These are phyloP conservation scores for Tenebrosternarchus preto DNA, from an alignment of 2,113 vertebrate species.

Conservation along the genomic window DNA sequence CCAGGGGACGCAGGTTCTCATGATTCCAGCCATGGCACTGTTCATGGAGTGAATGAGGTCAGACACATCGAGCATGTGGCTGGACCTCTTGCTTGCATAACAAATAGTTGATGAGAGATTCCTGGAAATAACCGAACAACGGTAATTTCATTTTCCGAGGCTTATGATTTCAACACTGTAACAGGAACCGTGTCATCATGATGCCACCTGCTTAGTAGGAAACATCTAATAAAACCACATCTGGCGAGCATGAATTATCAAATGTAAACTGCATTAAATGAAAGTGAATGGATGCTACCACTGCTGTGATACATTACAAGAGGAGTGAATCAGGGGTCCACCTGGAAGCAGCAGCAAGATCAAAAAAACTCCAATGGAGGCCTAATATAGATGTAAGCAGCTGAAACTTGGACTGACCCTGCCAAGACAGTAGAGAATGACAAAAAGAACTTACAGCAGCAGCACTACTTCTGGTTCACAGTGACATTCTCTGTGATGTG, in stretches of 20 bases:
- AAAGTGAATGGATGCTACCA: neutral
- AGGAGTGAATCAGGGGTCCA: neutral
- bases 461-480: neutral
- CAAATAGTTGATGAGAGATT: neutral
- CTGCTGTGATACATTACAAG: neutral
- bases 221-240: neutral
- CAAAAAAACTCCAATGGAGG: neutral
- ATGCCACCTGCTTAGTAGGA: neutral
- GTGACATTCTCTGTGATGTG: neutral
- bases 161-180: too few relatives aligned
- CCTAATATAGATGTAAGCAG: neutral
- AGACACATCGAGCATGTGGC: neutral
- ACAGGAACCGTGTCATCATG: neutral
- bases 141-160: neutral
- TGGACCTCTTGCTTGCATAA: neutral
- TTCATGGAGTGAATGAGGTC: neutral
- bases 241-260: too few relatives aligned
- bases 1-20: neutral
- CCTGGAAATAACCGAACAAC: neutral
- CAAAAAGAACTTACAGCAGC: neutral
- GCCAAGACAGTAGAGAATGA: neutral
- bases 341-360: neutral
- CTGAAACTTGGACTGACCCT: neutral
- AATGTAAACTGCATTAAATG: neutral
- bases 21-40: neutral